Conservation (phyloP, 2,888 invertebrate species). For the Caenorhabditis uteleia region DNA sequence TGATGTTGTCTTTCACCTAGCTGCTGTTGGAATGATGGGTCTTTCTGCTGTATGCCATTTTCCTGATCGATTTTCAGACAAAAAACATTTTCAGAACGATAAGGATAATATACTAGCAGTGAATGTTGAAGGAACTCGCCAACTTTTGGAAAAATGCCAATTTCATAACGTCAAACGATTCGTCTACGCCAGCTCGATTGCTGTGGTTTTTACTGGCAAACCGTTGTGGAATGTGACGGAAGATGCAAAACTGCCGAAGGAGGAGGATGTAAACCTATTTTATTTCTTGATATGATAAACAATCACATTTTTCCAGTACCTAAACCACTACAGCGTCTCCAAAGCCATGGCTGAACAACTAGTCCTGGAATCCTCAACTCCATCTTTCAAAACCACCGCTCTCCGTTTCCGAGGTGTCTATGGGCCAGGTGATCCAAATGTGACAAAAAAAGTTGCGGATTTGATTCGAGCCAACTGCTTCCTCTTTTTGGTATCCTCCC, state of each 20-base stretch:
- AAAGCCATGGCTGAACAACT: slow-evolving; percentile 19
- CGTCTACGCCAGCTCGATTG: slow-evolving; percentile 15
- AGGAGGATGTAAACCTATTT: slow-evolving; percentile 1
- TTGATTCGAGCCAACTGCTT: neutral
- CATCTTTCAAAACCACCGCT: slow-evolving; percentile 11
- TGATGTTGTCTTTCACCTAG: slow-evolving; percentile 22
- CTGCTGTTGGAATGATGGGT: slow-evolving; percentile 27
- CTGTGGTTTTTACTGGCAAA: slow-evolving; percentile 18
- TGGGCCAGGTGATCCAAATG: slow-evolving; percentile 33
- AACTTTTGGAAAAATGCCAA: slow-evolving; percentile 12
- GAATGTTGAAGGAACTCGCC: slow-evolving; percentile 13
- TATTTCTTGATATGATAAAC: neutral
- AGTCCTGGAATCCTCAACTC: slow-evolving; percentile 10
- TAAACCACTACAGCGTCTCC: slow-evolving; percentile 16
- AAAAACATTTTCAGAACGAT: slow-evolving; percentile 1
- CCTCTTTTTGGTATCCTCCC: slow-evolving; percentile 12
- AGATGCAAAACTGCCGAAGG: slow-evolving; percentile 4
- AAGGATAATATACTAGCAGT: neutral
- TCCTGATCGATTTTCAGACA: neutral
- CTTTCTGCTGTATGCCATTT: neutral
- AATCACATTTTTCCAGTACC: slow-evolving; percentile 12
- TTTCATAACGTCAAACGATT: slow-evolving; percentile 6
- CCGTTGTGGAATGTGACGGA: slow-evolving; percentile 13
- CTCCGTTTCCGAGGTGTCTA: slow-evolving; percentile 27
- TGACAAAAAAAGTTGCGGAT: slow-evolving; percentile 23